Conservation (phyloP, 2,797 vertebrate species). For the Leptatherina wallacei region DNA sequence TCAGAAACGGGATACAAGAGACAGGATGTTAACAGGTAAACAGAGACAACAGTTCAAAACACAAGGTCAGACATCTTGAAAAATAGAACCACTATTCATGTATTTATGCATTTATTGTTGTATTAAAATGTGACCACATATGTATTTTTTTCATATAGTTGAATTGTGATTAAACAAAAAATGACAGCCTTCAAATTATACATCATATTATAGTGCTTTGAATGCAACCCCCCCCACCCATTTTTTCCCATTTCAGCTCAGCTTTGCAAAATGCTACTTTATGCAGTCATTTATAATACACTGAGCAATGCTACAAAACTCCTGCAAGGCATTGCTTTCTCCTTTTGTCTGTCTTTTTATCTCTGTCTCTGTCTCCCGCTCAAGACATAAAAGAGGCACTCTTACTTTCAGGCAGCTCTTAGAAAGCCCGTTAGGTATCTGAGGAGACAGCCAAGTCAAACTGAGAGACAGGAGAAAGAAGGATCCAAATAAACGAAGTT, state of each 20-base stretch:
- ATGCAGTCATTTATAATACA: slow-evolving; percentile 34
- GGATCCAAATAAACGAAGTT: slow-evolving; percentile 69
- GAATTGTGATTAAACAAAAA: neutral
- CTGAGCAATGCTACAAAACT: slow-evolving; percentile 47
- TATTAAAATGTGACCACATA: neutral
- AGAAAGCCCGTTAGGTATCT: slow-evolving; percentile 67
- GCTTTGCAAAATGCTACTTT: slow-evolving; percentile 26
- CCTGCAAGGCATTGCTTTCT: slow-evolving; percentile 53
- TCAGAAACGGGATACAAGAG: slow-evolving; percentile 50
- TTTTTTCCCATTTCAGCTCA: slow-evolving; percentile 13
- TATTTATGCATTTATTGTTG: neutral
- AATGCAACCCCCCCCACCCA: slow-evolving; percentile 10
- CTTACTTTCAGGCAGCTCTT: slow-evolving; percentile 57
- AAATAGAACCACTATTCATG: neutral
- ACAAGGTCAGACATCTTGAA: slow-evolving; percentile 41
- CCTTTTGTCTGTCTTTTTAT: slow-evolving; percentile 59
- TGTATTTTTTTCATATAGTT: neutral
- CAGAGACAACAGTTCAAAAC: slow-evolving; percentile 23
- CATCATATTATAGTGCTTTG: neutral
- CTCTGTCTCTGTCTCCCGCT: slow-evolving; percentile 41
- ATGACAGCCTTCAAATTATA: neutral
- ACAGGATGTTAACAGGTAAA: slow-evolving; percentile 57
- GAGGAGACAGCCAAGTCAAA: slow-evolving; percentile 67
- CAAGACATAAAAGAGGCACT: slow-evolving; percentile 56
- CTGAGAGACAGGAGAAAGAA: slow-evolving; percentile 29